A percentile compares a stretch with the other conserved stretches of the same genome.
Conservation (phyloP, 2,113 vertebrate genomes). For the Uria lomvia region DNA sequence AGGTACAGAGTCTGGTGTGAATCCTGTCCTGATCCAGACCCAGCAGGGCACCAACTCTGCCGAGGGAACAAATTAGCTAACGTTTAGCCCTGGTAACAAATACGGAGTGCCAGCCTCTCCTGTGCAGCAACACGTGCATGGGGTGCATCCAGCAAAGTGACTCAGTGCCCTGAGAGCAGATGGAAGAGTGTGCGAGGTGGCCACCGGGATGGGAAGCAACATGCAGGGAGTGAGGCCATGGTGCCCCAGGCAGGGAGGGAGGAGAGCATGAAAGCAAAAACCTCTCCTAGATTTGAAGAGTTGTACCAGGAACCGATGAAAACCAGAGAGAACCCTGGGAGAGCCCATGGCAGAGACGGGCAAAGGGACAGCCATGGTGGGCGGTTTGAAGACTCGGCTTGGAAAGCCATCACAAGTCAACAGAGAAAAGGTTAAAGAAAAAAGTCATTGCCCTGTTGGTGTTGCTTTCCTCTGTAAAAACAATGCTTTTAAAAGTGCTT, state of each 20-base stretch:
- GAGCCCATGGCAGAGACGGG: background rate
- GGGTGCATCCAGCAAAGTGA: background rate
- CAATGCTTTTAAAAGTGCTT: background rate
- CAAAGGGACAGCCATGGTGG: accelerated
- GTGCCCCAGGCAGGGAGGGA: background rate
- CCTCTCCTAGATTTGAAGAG: background rate
- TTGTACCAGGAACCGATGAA: background rate
- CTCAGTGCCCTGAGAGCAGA: background rate
- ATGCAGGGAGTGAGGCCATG: background rate
- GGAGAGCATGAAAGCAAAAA: background rate
- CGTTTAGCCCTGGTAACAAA: background rate
- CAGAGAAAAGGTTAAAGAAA: background rate
- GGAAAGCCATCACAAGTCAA: background rate
- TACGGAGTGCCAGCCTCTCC: background rate
- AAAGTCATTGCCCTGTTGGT: background rate
- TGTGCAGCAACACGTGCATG: background rate
- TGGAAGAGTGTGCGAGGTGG: background rate
- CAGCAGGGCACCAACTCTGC: background rate
- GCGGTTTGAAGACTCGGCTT: background rate
- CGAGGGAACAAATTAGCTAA: background rate
- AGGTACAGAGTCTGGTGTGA: background rate
- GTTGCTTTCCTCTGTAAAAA: background rate
- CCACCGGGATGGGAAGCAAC: background rate
- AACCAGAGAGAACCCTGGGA: background rate
- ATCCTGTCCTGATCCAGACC: background rate